Base-by-base conservation (phyloP, 2,113 vertebrate genomes). In the Vanacampus margaritifer region DNA sequence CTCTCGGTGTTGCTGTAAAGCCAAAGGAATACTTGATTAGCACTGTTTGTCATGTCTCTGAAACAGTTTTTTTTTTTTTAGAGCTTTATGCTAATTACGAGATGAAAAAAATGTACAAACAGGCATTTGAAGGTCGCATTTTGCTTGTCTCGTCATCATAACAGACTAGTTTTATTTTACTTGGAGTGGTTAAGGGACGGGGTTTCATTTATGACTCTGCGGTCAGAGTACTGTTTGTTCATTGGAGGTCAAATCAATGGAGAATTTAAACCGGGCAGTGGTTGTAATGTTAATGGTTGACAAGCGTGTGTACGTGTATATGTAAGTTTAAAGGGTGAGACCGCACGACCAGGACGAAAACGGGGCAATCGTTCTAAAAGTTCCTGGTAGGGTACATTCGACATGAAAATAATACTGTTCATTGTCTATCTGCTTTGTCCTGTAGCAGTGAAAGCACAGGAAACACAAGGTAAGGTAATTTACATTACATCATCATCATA, bases 321-420 rank as follows among this genome's bases (percentile, higher is more conserved):
- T 9, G 46, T 50, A 9, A n/a, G 11, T 51, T n/a, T 51, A 51
- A 51, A 6, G 21, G 48, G 70, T 39, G 74, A 76, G 59, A 32
- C 24, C 0, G 45, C 28, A 57, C 61, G 72, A n/a, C 62, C 64
- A 21, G 23, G 1, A 67, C 3, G 12, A 32, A 57, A 61, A 58
- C 59, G 23, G 28, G 1, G 62, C 4, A 9, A 60, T 72, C 75
- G 75, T 54, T 82, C 63, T 59, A 35, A 48, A 58, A 41, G 28
- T 21, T 5, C 53, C 48, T 72, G 56, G 61, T 23, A 14, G 60
- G 70, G 32, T 69, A 77, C 63, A 75, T 46, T 67, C 73, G 81
- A 54, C 67, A 88, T 88, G 81, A 88, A 80, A 74, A 70, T 78
- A 57, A 64, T 21, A 9, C 64, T 84, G 75, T 12, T 88, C 60